Evolutionary conservation across 92 coral and sea anemone genomes (phyloP).

Genomic region (Paragorgia papillata): DNA sequence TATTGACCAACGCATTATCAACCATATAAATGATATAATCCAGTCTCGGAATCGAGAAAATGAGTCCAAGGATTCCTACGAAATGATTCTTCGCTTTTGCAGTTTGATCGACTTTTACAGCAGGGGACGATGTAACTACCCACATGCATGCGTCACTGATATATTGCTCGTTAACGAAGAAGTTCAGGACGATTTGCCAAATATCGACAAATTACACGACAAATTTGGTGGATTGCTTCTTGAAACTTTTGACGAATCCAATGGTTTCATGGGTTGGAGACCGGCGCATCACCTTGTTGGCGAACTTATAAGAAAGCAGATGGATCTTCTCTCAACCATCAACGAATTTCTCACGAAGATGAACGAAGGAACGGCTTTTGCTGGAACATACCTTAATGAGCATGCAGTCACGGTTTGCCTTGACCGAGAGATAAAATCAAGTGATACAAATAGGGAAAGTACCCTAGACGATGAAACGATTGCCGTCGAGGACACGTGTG

Average conservation of each 20-base stretch:
- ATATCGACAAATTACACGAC: constrained; percentile 23
- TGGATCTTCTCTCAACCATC: constrained; percentile 15
- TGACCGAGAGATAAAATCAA: constrained; percentile 23
- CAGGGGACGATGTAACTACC: constrained; percentile 36
- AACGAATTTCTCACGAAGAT: constrained; percentile 2
- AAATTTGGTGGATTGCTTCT: constrained; percentile 46
- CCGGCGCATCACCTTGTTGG: constrained; percentile 44
- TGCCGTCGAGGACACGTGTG: not conserved
- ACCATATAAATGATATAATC: constrained; percentile 35
- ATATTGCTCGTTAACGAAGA: constrained; percentile 19
- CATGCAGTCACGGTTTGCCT: constrained; percentile 28
- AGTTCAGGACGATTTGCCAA: not conserved
- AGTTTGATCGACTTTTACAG: constrained; percentile 41
- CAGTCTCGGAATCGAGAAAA: not conserved
- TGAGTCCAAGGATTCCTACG: not conserved
- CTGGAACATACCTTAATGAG: constrained; percentile 10
- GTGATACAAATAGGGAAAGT: not conserved
- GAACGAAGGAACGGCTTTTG: constrained; percentile 22
- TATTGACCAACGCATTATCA: constrained; percentile 30
- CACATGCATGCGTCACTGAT: constrained; percentile 42
- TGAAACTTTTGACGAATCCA: constrained; percentile 10
- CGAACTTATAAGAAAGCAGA: constrained; percentile 28
- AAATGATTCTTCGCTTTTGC: constrained; percentile 30
- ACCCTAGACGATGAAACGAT: constrained; percentile 2
- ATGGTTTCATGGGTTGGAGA: constrained; percentile 37